Evolutionary conservation across 2,888 invertebrate species (phyloP).

Genomic region (Catocala fraxini): DNA sequence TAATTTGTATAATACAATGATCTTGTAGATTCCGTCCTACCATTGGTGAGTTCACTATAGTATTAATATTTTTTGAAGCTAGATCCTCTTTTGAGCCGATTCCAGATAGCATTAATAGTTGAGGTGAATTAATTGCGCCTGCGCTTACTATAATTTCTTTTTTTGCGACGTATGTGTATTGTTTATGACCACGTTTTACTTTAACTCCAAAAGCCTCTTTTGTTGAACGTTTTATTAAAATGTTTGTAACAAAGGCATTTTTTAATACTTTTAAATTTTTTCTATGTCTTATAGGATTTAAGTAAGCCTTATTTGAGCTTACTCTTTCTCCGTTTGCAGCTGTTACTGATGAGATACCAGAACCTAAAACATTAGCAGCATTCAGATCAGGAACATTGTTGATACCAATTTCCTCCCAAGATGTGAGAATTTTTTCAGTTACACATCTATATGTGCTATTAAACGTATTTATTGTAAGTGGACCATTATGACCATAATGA

Average conservation of each 20-base stretch:
- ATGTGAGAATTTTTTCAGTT: constrained; percentile 61
- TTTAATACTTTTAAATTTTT: constrained; percentile 54
- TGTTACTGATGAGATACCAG: constrained; percentile 78
- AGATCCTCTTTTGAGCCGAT: constrained; percentile 78
- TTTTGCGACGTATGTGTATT: constrained; percentile 44
- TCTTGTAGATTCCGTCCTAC: constrained; percentile 88
- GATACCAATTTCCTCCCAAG: constrained; percentile 80
- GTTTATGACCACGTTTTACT: constrained; percentile 10
- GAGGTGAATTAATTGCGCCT: constrained; percentile 82
- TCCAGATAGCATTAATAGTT: constrained; percentile 84
- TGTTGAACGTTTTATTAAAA: constrained; percentile 19
- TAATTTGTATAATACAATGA: constrained; percentile 74
- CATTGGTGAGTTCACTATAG: constrained; percentile 71
- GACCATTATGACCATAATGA: constrained; percentile 76
- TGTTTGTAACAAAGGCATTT: constrained; percentile 57
- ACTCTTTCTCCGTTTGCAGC: constrained; percentile 78
- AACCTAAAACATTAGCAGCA: constrained; percentile 76
- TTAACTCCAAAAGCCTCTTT: constrained; percentile 29
- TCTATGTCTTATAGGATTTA: constrained; percentile 61
- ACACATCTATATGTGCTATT: constrained; percentile 72
- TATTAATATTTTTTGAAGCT: constrained; percentile 63
- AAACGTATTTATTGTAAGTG: constrained; percentile 76
- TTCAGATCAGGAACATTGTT: constrained; percentile 72
- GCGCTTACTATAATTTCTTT: constrained; percentile 83
- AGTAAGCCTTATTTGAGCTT: constrained; percentile 88